phyloP scores from a whole-genome alignment of 2,888 invertebrate genomes.

The Himalopsyche kuldschensis region DNA sequence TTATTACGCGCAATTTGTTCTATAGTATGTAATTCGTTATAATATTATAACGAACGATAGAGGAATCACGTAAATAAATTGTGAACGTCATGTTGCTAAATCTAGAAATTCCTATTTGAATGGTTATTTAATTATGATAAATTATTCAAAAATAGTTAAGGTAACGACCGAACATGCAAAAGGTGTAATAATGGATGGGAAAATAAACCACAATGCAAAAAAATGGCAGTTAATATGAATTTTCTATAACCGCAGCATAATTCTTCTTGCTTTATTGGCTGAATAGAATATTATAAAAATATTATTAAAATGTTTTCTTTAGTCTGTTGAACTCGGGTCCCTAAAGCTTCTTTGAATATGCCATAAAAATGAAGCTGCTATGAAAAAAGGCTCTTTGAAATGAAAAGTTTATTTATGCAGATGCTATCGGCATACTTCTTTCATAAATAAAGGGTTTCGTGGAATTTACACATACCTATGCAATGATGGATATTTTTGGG shows the following conservation, averaged over 20 bases:
- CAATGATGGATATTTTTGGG: neutral
- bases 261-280: neutral
- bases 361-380: neutral
- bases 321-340: neutral
- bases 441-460: neutral
- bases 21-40: too few species aligned
- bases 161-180: neutral
- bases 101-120: too few species aligned
- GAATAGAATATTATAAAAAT: neutral
- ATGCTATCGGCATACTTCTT: neutral
- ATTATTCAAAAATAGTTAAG: neutral
- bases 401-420: neutral
- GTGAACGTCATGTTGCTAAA: too few species aligned
- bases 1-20: too few species aligned
- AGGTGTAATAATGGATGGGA: neutral
- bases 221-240: neutral
- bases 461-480: neutral
- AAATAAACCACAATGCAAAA: neutral
- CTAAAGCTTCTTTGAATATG: neutral
- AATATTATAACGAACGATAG: too few species aligned
- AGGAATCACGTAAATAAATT: too few species aligned
- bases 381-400: neutral
- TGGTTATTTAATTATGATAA: too few species aligned
- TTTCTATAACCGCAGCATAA: neutral
- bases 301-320: conserved; percentile 1